A percentile compares a stretch with the other conserved stretches of the same genome.
Evolutionary conservation across 2,113 vertebrate genomes (phyloP).

Genomic region (Copsychus sechellarum): DNA sequence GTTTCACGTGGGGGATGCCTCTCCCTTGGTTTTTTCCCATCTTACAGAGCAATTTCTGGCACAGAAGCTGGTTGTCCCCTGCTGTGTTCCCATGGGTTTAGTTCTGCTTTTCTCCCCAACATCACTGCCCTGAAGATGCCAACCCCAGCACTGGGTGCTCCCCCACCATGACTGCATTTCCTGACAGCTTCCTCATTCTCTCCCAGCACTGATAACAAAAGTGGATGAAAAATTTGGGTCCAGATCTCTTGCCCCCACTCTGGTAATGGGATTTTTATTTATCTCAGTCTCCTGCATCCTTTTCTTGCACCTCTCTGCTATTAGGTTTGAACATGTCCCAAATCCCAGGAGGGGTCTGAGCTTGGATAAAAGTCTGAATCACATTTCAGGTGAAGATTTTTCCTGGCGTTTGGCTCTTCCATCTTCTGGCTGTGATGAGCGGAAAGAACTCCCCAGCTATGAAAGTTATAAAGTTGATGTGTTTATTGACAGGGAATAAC

Average conservation of each 20-base stretch:
- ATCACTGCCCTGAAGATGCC: neutral
- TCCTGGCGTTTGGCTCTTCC: neutral
- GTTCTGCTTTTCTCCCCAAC: neutral
- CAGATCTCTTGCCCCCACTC: neutral
- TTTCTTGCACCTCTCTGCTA: neutral
- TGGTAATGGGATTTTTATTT: neutral
- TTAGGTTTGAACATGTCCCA: neutral
- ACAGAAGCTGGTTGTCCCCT: neutral
- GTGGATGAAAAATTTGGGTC: neutral
- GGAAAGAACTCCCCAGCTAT: too few species aligned
- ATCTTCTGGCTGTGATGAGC: neutral
- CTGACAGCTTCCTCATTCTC: neutral
- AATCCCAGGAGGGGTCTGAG: neutral
- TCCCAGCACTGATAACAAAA: neutral
- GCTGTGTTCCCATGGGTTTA: neutral
- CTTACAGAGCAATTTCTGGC: neutral
- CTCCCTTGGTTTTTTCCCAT: neutral
- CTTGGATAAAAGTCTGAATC: neutral
- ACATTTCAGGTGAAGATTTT: neutral
- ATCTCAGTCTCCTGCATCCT: neutral
- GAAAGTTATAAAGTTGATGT: too few species aligned
- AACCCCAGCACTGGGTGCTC: neutral
- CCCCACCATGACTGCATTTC: rapidly evolving
- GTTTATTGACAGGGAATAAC: too few species aligned
- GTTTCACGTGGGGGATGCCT: neutral